Evolutionary conservation across 2,113 vertebrate genomes (phyloP).

Genomic region (Anser brachyrhynchus): DNA sequence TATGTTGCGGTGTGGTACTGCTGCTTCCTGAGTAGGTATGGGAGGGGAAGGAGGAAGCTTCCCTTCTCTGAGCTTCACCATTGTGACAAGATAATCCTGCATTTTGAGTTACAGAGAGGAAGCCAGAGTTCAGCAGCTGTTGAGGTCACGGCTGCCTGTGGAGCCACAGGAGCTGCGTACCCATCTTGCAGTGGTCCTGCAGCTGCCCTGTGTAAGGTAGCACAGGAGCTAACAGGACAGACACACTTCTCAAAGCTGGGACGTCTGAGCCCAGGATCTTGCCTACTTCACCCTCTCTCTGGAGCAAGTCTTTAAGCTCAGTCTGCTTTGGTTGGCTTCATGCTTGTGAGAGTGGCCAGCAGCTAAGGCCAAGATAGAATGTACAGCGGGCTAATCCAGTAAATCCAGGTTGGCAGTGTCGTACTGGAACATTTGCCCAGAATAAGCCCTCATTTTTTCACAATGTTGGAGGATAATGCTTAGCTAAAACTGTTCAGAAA

Average conservation of each 20-base stretch:
- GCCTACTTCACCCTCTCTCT: neutral
- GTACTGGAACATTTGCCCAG: neutral
- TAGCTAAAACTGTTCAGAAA: neutral
- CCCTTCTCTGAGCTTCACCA: neutral
- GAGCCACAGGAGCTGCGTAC: neutral
- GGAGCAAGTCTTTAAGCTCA: neutral
- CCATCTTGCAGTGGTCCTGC: neutral
- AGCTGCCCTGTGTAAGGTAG: neutral
- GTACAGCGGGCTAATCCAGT: neutral
- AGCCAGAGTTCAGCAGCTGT: neutral
- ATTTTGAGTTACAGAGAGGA: neutral
- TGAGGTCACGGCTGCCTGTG: neutral
- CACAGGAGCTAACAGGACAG: neutral
- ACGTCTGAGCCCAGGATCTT: neutral
- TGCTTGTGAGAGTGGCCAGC: neutral
- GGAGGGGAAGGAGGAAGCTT: neutral
- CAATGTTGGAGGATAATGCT: neutral
- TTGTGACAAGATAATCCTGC: neutral
- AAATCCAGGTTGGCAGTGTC: neutral
- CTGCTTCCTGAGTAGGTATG: neutral
- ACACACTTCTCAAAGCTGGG: neutral
- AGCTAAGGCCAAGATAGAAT: neutral
- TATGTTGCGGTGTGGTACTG: rapidly evolving
- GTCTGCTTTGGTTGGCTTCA: neutral
- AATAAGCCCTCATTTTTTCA: neutral